Evolutionary conservation across 2,797 vertebrate species (phyloP).

Genomic region (Phoeniculus purpureus): DNA sequence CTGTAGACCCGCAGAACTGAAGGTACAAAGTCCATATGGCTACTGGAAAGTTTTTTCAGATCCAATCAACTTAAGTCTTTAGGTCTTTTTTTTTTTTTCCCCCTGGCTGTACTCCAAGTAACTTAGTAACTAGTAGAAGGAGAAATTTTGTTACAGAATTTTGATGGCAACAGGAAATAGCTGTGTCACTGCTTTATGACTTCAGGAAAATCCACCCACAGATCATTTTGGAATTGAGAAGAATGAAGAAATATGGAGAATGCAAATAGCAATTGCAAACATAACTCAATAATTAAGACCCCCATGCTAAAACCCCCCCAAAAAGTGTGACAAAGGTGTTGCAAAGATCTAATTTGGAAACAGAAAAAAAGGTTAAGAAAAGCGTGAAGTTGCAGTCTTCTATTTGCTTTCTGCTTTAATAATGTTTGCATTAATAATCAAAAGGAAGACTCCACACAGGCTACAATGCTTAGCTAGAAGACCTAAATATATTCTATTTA

Average conservation of each 20-base stretch:
- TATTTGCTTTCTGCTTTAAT: neutral
- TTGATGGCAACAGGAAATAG: constrained; percentile 71
- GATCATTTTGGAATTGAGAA: constrained; percentile 42
- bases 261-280: neutral
- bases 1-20: neutral
- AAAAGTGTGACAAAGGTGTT: neutral
- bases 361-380: neutral
- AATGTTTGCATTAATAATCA: neutral
- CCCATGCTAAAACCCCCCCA: neutral
- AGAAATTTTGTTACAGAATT: constrained; percentile 65
- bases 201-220: constrained; percentile 74
- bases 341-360: neutral
- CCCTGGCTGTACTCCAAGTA: constrained; percentile 60
- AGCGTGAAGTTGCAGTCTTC: neutral
- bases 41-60: neutral
- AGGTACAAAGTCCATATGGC: neutral
- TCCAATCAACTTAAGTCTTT: neutral
- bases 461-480: neutral
- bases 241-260: constrained; percentile 3
- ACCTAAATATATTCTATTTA: neutral
- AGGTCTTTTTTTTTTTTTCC: neutral
- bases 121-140: constrained; percentile 40
- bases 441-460: neutral
- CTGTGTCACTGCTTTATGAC: constrained; percentile 57
- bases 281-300: neutral